Base-by-base conservation (phyloP, 2,888 invertebrate genomes). In the Stenurella melanura region DNA sequence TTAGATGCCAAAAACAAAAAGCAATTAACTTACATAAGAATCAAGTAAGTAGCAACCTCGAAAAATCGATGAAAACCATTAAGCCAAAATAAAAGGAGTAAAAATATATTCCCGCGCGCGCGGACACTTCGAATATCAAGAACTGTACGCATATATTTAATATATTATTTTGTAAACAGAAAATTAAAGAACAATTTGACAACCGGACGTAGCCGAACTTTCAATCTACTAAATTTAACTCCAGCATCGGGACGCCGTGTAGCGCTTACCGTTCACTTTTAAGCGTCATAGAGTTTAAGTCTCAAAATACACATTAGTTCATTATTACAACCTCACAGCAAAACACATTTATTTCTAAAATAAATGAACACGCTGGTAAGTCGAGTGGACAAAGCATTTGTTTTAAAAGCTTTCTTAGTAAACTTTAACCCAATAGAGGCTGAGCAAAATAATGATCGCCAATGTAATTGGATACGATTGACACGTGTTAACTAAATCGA, bases 151-250 rank as follows among this genome's bases (percentile, higher is more conserved):
- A 80, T 79, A 80, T 81, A 34, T 79, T 78, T 78, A 79, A 76
- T 67, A 73, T 80, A 77, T 50, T 80, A 82, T 84, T 84, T 83
- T 77, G 84, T 86, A 85, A 84, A 86, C 82, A 85, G 78, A 83
- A 81, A 77, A 82, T 84, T 82, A 78, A 83, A 83, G 80, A 84
- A 80, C 80, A 85, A 86, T 86, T 86, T 87, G 86, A 87, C 87
- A 87, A 86, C 85, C 87, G 87, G 87, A 87, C 87, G 87, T 83
- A 86, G 85, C 87, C 87, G 87, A 88, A 86, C 86, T 84, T 83
- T 78, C 74, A 79, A 82, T 82, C 81, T 83, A 86, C 87, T 87
- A 87, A 87, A 85, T 84, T 87, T 87, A 87, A 87, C 87, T 84
- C 83, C 79, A 80, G 85, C 85, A 85, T 83, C 85, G 84, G 80